Base-by-base conservation (phyloP, 2,113 vertebrate genomes). In the Tupaia tana region DNA sequence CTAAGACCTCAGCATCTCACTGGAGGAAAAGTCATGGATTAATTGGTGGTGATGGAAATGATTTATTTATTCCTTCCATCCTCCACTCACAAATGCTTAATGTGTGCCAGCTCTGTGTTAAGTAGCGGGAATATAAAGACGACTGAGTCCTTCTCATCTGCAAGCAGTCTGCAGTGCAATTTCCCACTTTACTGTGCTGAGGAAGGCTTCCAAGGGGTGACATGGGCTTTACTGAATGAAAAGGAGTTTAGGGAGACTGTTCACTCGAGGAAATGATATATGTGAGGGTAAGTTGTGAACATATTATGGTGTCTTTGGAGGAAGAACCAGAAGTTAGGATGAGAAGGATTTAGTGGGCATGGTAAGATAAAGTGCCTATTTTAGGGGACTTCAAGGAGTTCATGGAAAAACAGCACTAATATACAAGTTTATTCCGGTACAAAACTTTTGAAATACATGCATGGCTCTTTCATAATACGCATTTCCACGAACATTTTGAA, bases 41-140 rank as follows among this genome's bases (percentile, higher is more conserved):
- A 80, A 67, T 54, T 94, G 43, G 10, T 96, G 73, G 34, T 82
- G 24, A 67, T 83, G 59, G 75, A 80, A 90, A 85, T 52, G 82
- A 56, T 82, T 34, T 27, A 10, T 70, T 73, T 81, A 80, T 67
- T 27, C 67, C 25, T 64, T 34, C 61, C n/a, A 1, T 13, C 91
- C 16, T 78, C 14, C 7, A 11, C 61, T 75, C 31, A 77, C 22
- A 79, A 88, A 69, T 81, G 43, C 67, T 94, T 94, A 56, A 31
- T 13, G 20, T 31, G 27, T 73, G 81, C 52, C 43, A 24, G 52
- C 34, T 78, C 90, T 79, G 78, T 58, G 52, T 80, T 88, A 73
- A 95, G 56, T 13, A 86, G 24, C 1, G 24, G 66, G 52, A 63
- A 80, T 43, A 91, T 59, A 79, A 84, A 34, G 29, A 91, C 86